These are phyloP conservation scores for Oscheius sp. DNA, from an alignment of 2,888 invertebrate genomes.

Conservation along the genomic window DNA sequence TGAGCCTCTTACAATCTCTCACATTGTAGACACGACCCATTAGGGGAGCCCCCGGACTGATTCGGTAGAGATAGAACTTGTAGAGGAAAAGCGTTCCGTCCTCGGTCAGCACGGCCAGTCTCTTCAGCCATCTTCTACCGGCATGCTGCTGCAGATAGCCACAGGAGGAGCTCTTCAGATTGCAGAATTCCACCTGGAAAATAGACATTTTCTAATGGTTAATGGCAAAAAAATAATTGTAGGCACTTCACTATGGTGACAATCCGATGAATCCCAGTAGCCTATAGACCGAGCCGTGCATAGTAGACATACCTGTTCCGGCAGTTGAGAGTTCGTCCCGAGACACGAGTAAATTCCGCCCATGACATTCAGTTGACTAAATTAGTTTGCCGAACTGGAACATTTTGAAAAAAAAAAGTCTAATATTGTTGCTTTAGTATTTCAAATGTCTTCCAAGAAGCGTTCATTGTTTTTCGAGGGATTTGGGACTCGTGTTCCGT, in stretches of 20 bases:
- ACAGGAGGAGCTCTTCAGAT: neutral
- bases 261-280: no score
- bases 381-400: neutral
- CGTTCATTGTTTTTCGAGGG: no score
- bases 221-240: no score
- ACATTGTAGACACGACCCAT: conserved; percentile 26
- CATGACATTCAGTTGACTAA: neutral
- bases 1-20: conserved; percentile 2
- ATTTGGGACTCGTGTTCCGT: no score
- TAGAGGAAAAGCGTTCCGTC: conserved; percentile 17
- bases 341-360: conserved; percentile 25
- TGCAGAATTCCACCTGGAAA: conserved; percentile 4
- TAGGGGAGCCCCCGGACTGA: conserved; percentile 17
- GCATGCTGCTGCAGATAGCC: conserved; percentile 24
- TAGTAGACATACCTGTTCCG: conserved; percentile 14
- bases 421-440: no score
- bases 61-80: conserved; percentile 16
- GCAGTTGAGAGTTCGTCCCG: conserved; percentile 13
- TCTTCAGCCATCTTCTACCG: conserved; percentile 16
- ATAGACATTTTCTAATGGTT: neutral
- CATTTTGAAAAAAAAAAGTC: neutral
- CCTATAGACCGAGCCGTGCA: no score
- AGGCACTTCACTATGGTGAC: no score
- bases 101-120: conserved; percentile 17
- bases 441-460: no score